Base-by-base conservation (phyloP, 2,888 invertebrate genomes). In the Dolichopus griseipennis region DNA sequence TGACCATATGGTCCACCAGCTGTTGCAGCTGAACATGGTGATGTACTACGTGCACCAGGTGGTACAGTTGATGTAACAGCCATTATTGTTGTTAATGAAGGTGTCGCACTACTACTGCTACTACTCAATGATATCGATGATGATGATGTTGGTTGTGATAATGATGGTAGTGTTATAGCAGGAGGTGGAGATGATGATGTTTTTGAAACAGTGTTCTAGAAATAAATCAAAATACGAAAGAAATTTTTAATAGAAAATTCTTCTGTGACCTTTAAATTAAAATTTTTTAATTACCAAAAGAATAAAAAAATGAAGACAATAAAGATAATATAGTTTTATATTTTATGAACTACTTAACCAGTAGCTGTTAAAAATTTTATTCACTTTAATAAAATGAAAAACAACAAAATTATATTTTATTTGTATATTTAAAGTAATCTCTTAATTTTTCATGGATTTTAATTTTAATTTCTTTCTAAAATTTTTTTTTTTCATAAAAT, bases 121-220 rank as follows among this genome's bases (percentile, higher is more conserved):
- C 52, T 52, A 52, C 52, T 52, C 52, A 52, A 52, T 12, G 52
- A 52, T 52, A 15, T 78, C 83, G 83, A 83, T 80, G 84, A 81
- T 80, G 85, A 83, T 79, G 86, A 84, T 77, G 81, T 74, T 78
- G 82, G 70, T 76, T 79, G 69, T 77, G 79, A 85, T 81, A 83
- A 83, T 81, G 73, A 84, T 82, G 73, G 67, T 74, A 74, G 70
- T 83, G 85, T 79, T 84, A 84, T 83, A 82, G 85, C 83, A 81
- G 86, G 84, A 80, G 88, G 86, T 78, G 88, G 87, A 82, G 88
- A 86, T 83, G 86, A 87, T 78, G 83, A 83, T 83, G 87, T 88
- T 86, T 88, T 88, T 83, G 89, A 87, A 84, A 87, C 86, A 76
- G 81, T 81, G 85, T 81, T 82, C 82, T 82, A 73, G 4, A 75